Evolutionary conservation across 2,888 invertebrate species (phyloP).

Genomic region (Plebejus melissa): DNA sequence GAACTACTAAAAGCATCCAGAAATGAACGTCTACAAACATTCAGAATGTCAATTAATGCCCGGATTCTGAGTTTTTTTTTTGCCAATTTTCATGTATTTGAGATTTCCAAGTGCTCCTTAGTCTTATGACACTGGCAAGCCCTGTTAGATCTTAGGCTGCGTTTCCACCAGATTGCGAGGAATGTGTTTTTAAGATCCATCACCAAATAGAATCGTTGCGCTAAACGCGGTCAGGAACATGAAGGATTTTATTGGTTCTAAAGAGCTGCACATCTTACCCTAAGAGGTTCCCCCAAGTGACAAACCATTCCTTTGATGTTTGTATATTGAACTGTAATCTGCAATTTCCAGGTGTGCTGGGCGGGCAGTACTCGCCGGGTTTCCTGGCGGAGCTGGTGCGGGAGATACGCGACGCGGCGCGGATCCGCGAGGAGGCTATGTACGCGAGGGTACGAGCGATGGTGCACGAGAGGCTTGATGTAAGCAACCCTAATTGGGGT

Average conservation of each 20-base stretch:
- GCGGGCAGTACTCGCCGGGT: constrained; percentile 83
- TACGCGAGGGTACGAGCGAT: constrained; percentile 79
- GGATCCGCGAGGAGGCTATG: constrained; percentile 85
- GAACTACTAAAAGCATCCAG: background rate
- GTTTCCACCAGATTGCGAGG: too few species aligned
- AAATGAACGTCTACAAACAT: background rate
- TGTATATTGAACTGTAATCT: background rate
- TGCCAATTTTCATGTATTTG: background rate
- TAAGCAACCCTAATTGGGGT: constrained; percentile 42
- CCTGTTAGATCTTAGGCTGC: too few species aligned
- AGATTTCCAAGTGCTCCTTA: background rate
- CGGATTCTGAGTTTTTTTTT: background rate
- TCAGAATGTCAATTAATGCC: background rate
- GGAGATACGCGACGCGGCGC: constrained; percentile 85
- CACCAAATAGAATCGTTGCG: too few species aligned
- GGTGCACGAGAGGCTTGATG: constrained; percentile 78
- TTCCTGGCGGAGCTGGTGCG: constrained; percentile 85
- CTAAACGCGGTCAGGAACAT: too few species aligned
- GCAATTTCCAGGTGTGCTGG: constrained; percentile 50
- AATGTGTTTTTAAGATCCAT: too few species aligned
- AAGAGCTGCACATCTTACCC: too few species aligned
- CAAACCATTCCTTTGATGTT: background rate
- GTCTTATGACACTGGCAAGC: too few species aligned
- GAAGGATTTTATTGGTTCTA: too few species aligned
- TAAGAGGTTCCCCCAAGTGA: background rate